Evolutionary conservation across 2,888 invertebrate genomes (phyloP).

Genomic region (Drosophila siamana): DNA sequence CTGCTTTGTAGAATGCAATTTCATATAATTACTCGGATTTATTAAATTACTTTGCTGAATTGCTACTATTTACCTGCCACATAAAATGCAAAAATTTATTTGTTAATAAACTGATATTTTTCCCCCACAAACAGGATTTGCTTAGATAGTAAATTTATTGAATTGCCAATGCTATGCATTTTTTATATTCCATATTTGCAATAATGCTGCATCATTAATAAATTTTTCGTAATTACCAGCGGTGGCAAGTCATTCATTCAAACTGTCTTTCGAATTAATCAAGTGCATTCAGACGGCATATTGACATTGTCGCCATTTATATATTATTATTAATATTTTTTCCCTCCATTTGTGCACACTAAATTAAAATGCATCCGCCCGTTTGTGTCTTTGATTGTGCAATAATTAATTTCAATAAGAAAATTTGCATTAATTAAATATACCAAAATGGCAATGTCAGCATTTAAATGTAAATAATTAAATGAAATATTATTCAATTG

Average conservation of each 20-base stretch:
- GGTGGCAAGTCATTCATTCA: slow-evolving; percentile 37
- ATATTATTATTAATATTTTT: slow-evolving; percentile 7
- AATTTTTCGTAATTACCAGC: slow-evolving; percentile 12
- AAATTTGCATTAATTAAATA: slow-evolving; percentile 63
- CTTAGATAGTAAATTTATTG: not conserved
- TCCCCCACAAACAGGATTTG: not conserved
- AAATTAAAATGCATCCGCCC: slow-evolving; percentile 52
- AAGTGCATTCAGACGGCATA: slow-evolving; percentile 63
- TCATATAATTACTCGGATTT: slow-evolving; percentile 3
- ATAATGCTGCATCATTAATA: slow-evolving; percentile 8
- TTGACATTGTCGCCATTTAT: slow-evolving; percentile 58
- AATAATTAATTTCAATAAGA: slow-evolving; percentile 71
- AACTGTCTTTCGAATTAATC: slow-evolving; percentile 60
- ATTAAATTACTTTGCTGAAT: slow-evolving; percentile 5
- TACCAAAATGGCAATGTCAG: slow-evolving; percentile 42
- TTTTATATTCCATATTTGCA: slow-evolving; percentile 17
- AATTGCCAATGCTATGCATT: not conserved
- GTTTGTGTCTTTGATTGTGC: slow-evolving; percentile 27
- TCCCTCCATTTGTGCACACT: slow-evolving; percentile 10
- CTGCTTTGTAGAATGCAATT: slow-evolving; percentile 22
- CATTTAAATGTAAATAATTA: slow-evolving; percentile 70
- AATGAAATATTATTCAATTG: slow-evolving; percentile 35
- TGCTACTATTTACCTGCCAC: slow-evolving; percentile 1
- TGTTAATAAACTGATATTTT: not conserved
- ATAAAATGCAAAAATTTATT: not conserved